A percentile compares a stretch with the other conserved stretches of the same genome.
Conservation (phyloP, 2,888 invertebrate genomes). For the Alentia gelatinosa region DNA sequence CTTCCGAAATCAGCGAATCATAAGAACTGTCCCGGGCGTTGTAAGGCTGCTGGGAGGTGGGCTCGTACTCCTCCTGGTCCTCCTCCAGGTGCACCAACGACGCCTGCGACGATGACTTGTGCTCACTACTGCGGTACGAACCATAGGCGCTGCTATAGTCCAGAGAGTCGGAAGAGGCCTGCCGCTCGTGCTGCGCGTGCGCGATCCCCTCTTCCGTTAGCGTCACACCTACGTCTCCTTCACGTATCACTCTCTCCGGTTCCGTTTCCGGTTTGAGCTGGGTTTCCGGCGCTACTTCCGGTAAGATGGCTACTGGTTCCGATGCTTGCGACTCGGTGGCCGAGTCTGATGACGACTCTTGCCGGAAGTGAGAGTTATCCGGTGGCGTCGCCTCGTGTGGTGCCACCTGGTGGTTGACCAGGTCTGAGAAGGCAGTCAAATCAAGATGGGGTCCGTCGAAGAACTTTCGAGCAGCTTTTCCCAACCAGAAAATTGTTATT, state of each 20-base stretch:
- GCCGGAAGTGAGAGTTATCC: conserved; percentile 15
- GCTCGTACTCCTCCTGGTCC: conserved; percentile 36
- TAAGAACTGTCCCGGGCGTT: conserved; percentile 72
- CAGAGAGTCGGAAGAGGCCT: conserved; percentile 66
- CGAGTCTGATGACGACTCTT: conserved; percentile 19
- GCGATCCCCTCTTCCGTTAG: not conserved
- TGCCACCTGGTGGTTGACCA: conserved; percentile 59
- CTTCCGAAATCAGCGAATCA: conserved; percentile 73
- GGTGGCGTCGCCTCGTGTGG: conserved; percentile 12
- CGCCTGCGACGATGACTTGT: conserved; percentile 32
- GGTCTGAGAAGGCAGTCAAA: conserved; percentile 76
- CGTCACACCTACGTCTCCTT: not conserved
- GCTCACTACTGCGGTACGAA: conserved; percentile 61
- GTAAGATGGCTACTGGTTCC: not conserved
- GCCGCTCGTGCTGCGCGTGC: conserved; percentile 61
- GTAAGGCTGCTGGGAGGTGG: conserved; percentile 58
- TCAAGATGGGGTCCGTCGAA: conserved; percentile 77
- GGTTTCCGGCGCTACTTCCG: not conserved
- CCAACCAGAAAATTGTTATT: conserved; percentile 78
- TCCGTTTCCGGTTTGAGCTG: conserved; percentile 10
- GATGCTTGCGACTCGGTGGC: conserved; percentile 44
- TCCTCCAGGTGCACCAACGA: not conserved
- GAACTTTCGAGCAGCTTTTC: conserved; percentile 67
- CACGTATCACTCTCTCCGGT: not conserved
- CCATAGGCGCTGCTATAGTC: conserved; percentile 69